phyloP scores from a whole-genome alignment of 1,140 invertebrate species.

The Planococcus citri region DNA sequence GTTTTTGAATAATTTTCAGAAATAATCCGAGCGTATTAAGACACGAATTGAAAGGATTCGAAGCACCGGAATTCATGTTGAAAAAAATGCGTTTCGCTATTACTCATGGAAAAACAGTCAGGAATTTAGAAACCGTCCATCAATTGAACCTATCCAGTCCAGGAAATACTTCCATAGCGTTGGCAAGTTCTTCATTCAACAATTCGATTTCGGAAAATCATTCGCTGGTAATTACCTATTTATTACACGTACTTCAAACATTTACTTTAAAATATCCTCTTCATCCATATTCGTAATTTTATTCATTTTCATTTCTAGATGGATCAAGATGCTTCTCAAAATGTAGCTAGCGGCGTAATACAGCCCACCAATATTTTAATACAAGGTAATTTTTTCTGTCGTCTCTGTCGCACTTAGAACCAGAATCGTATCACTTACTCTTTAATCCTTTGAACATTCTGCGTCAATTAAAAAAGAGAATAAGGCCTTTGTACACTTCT shows the following conservation, averaged over 20 bases:
- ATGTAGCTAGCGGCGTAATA: not conserved
- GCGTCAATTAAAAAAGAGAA: not conserved
- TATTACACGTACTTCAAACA: too few species aligned
- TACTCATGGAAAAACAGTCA: conserved; percentile 27
- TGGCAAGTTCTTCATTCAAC: not conserved
- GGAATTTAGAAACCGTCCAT: not conserved
- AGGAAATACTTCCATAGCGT: not conserved
- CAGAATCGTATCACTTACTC: not conserved
- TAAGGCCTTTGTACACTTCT: not conserved
- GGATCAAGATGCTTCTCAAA: not conserved
- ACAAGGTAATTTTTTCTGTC: conserved; percentile 5
- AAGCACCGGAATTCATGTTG: conserved; percentile 55
- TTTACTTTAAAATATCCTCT: not conserved
- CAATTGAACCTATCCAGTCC: not conserved
- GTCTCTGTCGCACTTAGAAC: not conserved
- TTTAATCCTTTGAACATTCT: not conserved
- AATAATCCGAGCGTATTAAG: conserved; percentile 49
- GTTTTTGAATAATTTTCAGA: conserved; percentile 34
- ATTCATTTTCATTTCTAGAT: not conserved
- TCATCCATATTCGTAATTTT: not conserved
- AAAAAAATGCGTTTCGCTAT: conserved; percentile 52
- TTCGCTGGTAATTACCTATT: not conserved
- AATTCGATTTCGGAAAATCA: not conserved
- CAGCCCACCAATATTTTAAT: conserved; percentile 9
- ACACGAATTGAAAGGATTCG: conserved; percentile 55